Evolutionary conservation across 2,797 vertebrate species (phyloP), one percentile per base, ranked within the genome.

Genomic region (Balearica regulorum): DNA sequence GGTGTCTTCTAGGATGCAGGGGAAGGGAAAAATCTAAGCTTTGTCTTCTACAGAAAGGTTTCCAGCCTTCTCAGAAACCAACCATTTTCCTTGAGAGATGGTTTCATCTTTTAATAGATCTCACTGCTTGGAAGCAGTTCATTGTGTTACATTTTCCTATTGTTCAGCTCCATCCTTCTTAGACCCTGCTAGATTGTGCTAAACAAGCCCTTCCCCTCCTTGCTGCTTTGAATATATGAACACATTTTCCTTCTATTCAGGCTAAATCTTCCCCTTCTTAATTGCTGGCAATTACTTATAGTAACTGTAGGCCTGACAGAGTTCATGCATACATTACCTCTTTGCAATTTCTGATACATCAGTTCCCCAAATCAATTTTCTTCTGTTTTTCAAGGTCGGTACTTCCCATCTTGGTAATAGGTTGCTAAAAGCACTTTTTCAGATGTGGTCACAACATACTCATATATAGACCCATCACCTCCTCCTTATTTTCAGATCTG

Each of bases 211-310:
- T 91, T 78, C n/a, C 41, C n/a, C n/a, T 91, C 48, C 65, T 90
- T 82, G 58, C 48, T 91, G 60, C 66, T 93, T 92, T 87, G 87
- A 93, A 87, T 87, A 61, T 82, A 66, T 73, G 69, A 95, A 68
- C 83, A 73, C 9, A 86, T 93, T 95, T 88, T 90, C 66, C 55
- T 83, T 91, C 65, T 90, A 41, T 84, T 91, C 72, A 94, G 61
- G 37, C 68, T 95, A 78, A 87, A 94, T 93, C 65, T 95, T 89
- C 24, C 55, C 66, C 31, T 86, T 80, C 86, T 92, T 94, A 96
- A 94, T 93, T 96, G 87, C 62, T 84, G 88, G 73, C 83, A 88
- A 93, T 97, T 94, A 64, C 82, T 94, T 91, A 83, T 13, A 86
- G 80, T 94, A 94, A 93, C 79, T 89, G 92, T 76, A 93, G 89